Base-by-base conservation (phyloP, 2,888 invertebrate species). In the Seira sanloemensis region DNA sequence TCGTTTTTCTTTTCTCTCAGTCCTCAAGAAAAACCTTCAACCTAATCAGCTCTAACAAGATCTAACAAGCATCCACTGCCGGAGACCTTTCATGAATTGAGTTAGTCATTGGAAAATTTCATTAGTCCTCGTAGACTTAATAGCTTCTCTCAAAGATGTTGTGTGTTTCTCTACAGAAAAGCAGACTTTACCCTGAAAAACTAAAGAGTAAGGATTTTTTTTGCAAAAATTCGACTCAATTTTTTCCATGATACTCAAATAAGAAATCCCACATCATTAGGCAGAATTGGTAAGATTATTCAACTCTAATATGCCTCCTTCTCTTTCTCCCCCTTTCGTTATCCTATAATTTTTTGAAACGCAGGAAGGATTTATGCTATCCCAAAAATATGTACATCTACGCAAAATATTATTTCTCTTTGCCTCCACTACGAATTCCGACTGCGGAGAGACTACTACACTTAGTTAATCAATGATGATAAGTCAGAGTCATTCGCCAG, bases 71-170 rank as follows among this genome's bases (percentile, higher is more conserved):
- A 68, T 37, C 18, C 62, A 54, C 66, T 66, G 46, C 50, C 50
- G 12, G 50, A 50, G 50, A 46, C 12, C 54, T 68, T 67, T 67
- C 24, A 27, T 71, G 73, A 74, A 80, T 58, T 74, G 79, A 80
- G 68, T 80, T 80, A 68, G n/a, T 62, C 80, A 69, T 68, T 75
- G 75, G 68, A 75, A 75, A 80, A 80, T 80, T 80, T 80, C 68
- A 80, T 80, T 80, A 80, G 69, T 73, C 21, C 37, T 50, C 62
- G 5, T 19, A 65, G 26, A 74, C 27, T 65, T 74, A 50, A 73
- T 73, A 18, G 26, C 26, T 25, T 50, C n/a, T 18, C n/a, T 18
- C 37, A 50, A 50, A 50, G 50, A 50, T 50, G 50, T 50, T 50
- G 50, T 50, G 12, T 50, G 12, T 16, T 50, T 37, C 4, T 12